A percentile compares a stretch with the other conserved stretches of the same genome.
Evolutionary conservation across 2,888 invertebrate genomes (phyloP).

Genomic region (Cactoblastis cactorum): DNA sequence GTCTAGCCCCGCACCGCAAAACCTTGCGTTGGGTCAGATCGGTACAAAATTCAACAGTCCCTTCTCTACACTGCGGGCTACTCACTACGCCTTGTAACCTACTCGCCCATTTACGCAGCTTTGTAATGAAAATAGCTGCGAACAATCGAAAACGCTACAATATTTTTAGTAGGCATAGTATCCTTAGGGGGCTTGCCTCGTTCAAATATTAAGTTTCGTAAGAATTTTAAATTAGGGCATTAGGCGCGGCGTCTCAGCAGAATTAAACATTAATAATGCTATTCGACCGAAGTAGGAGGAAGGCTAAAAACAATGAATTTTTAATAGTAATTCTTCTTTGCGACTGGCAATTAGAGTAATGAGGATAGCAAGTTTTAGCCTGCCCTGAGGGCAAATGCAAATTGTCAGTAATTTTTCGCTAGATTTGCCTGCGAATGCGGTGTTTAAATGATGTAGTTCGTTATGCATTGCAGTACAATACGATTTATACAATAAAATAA

Average conservation of each 20-base stretch:
- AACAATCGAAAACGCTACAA: slow-evolving; percentile 42
- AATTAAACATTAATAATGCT: slow-evolving; percentile 74
- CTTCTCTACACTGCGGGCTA: slow-evolving; percentile 51
- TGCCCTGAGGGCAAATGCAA: slow-evolving; percentile 34
- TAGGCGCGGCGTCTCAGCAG: slow-evolving; percentile 60
- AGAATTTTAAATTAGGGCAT: slow-evolving; percentile 74
- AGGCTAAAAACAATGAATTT: slow-evolving; percentile 66
- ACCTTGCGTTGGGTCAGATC: slow-evolving; percentile 44
- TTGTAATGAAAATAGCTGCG: slow-evolving; percentile 55
- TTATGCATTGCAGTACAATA: not conserved
- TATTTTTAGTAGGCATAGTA: slow-evolving; percentile 43
- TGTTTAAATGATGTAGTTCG: slow-evolving; percentile 22
- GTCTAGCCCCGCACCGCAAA: slow-evolving; percentile 52
- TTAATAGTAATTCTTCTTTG: slow-evolving; percentile 69
- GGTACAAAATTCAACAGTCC: slow-evolving; percentile 40
- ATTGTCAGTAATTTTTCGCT: slow-evolving; percentile 43
- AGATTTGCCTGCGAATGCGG: slow-evolving; percentile 38
- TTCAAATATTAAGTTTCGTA: slow-evolving; percentile 74
- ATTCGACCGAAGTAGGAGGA: slow-evolving; percentile 51
- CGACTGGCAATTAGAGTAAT: slow-evolving; percentile 65
- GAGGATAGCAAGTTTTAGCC: slow-evolving; percentile 58
- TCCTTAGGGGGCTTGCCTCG: slow-evolving; percentile 50
- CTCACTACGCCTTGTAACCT: slow-evolving; percentile 22
- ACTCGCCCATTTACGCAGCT: slow-evolving; percentile 34
- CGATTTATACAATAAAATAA: no score